A percentile compares a stretch with the other conserved stretches of the same genome.
These are phyloP conservation scores for Anorthoa munda DNA, from an alignment of 2,888 invertebrate genomes.

Conservation along the genomic window DNA sequence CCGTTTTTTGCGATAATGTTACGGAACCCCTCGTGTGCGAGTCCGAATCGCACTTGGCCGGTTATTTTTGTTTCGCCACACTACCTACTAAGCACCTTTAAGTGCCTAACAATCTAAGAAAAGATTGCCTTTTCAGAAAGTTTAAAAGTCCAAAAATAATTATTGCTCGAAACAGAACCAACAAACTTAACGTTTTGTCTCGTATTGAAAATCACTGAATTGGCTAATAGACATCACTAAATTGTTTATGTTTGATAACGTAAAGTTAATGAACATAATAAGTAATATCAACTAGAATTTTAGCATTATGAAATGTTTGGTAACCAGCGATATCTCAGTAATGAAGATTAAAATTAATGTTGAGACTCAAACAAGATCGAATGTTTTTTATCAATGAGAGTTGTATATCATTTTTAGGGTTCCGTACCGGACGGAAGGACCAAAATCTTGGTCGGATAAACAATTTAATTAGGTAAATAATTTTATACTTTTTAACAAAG, in stretches of 20 bases:
- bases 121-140: too few relatives aligned
- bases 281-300: constrained; percentile 18
- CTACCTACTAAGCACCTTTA: too few relatives aligned
- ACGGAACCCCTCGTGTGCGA: too few relatives aligned
- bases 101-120: too few relatives aligned
- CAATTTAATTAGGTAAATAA: neutral
- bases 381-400: neutral
- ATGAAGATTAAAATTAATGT: neutral
- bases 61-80: too few relatives aligned
- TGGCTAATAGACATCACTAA: constrained; percentile 7
- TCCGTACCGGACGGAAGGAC: too few relatives aligned
- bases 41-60: too few relatives aligned
- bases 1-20: too few relatives aligned
- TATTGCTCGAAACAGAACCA: neutral
- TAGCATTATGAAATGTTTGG: constrained; percentile 31
- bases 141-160: neutral
- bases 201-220: constrained; percentile 4
- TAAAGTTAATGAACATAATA: constrained; percentile 45
- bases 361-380: neutral
- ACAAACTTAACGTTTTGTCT: constrained; percentile 5
- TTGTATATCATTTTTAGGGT: too few relatives aligned
- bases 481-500: neutral
- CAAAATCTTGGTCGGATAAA: neutral
- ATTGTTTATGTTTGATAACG: constrained; percentile 37
- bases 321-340: neutral